Evolutionary conservation across 2,888 invertebrate species (phyloP), one percentile per base, ranked within the genome.

Genomic region (Lasius fuliginosus): DNA sequence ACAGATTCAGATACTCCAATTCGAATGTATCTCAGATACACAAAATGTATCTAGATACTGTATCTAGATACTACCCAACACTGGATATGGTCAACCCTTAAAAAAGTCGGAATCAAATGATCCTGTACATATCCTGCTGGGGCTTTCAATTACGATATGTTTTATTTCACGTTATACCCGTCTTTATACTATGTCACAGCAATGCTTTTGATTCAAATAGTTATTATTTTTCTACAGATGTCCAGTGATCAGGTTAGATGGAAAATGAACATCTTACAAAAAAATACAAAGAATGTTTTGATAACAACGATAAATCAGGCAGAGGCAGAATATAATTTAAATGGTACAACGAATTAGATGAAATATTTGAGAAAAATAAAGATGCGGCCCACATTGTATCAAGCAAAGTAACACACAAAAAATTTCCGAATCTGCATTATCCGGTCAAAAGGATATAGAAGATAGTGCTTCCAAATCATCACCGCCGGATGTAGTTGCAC

Each of bases 241-340:
- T 62, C 62, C 9, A 36, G 3, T 64, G 36, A 64, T 64, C 36
- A 64, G 8, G n/a, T 36, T 36, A 64, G 36, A 3, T 64, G 62
- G 36, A 64, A 64, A 64, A 64, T 64, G 33, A 64, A 64, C 36
- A 18, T 3, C 2, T 64, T 64, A 64, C 62, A 64, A 64, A 36
- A 64, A 64, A 62, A 36, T 64, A 64, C 8, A 64, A 64, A 64
- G 36, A 64, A 64, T 64, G 62, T 64, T 64, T 33, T 33, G 62
- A 64, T 64, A 64, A 64, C 62, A 64, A 64, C 18, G 23, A 23
- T 23, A 64, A 64, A 9, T 64, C 62, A 64, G 9, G 36, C 8
- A 64, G 62, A 18, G 40, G 64, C 9, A 64, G 1, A 64, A 64
- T 40, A 18, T 36, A 64, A n/a, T 64, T 64, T 64, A 64, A 64